phyloP scores from a whole-genome alignment of 2,113 vertebrate genomes.

The Zosterops pallidus region DNA sequence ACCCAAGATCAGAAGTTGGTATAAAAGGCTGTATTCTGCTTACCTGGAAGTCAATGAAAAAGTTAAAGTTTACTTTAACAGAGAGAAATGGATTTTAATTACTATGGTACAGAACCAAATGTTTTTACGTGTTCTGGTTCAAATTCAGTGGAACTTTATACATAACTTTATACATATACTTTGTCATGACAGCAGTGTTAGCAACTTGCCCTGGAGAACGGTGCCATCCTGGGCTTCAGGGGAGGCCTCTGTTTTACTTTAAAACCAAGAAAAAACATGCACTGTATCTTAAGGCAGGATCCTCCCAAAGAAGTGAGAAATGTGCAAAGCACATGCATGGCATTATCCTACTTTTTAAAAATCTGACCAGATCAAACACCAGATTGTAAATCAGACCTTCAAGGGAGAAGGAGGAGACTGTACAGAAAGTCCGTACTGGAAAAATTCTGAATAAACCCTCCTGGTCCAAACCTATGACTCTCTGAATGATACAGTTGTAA shows the following conservation, averaged over 20 bases:
- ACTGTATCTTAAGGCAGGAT: not conserved
- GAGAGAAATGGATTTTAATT: not conserved
- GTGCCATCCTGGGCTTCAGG: not conserved
- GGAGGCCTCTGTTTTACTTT: not conserved
- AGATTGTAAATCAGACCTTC: not conserved
- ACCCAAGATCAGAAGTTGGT: not conserved
- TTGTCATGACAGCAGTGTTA: accelerated
- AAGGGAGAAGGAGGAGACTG: not conserved
- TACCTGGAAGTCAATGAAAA: not conserved
- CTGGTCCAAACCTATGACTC: not conserved
- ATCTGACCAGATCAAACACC: not conserved
- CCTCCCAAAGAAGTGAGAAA: not conserved
- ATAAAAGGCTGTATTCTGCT: not conserved
- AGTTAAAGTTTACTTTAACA: not conserved
- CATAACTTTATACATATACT: not conserved
- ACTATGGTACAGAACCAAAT: not conserved
- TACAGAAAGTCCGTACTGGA: not conserved
- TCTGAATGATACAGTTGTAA: not conserved
- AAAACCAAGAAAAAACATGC: not conserved
- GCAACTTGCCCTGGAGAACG: not conserved
- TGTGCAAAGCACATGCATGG: not conserved
- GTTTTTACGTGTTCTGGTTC: not conserved
- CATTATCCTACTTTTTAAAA: not conserved
- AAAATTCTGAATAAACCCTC: not conserved
- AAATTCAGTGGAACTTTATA: not conserved